phyloP scores from a whole-genome alignment of 2,113 vertebrate species.

The Lonchura striata region DNA sequence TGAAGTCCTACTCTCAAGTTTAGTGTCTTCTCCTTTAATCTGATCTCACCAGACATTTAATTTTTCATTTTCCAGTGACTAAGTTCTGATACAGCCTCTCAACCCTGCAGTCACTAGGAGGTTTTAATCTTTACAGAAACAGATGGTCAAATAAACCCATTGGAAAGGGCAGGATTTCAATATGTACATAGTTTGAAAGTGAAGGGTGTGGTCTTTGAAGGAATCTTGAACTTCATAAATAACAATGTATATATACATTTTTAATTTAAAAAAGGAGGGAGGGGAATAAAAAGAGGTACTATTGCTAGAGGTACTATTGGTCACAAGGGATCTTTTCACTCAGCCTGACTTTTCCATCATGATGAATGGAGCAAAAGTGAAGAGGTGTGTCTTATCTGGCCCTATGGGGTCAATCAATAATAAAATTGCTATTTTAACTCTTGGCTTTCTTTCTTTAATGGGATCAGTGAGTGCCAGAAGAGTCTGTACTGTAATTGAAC shows the following conservation, averaged over 20 bases:
- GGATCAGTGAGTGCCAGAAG: neutral
- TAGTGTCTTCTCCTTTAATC: neutral
- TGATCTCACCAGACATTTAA: neutral
- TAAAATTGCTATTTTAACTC: constrained; percentile 28
- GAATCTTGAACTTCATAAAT: neutral
- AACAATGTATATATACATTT: neutral
- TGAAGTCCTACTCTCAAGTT: neutral
- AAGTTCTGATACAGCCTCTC: neutral
- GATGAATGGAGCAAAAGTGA: neutral
- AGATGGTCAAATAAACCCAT: neutral
- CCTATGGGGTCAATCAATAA: neutral
- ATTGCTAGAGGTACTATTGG: neutral
- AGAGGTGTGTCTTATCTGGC: neutral
- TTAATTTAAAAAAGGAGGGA: neutral
- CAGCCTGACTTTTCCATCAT: neutral
- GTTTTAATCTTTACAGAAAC: constrained; percentile 35
- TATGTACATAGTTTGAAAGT: neutral
- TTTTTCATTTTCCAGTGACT: neutral
- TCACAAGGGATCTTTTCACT: neutral
- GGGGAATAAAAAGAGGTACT: neutral
- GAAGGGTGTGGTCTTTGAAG: constrained; percentile 20
- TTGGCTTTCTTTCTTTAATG: neutral
- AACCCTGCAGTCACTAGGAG: neutral
- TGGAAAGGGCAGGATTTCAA: neutral
- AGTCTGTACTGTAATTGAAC: constrained; percentile 6